Percentiles rank a stretch among this genome's conserved stretches.
These are phyloP conservation scores for Brachypalpus laphriformis DNA, from an alignment of 2,888 invertebrate genomes.

Conservation along the genomic window DNA sequence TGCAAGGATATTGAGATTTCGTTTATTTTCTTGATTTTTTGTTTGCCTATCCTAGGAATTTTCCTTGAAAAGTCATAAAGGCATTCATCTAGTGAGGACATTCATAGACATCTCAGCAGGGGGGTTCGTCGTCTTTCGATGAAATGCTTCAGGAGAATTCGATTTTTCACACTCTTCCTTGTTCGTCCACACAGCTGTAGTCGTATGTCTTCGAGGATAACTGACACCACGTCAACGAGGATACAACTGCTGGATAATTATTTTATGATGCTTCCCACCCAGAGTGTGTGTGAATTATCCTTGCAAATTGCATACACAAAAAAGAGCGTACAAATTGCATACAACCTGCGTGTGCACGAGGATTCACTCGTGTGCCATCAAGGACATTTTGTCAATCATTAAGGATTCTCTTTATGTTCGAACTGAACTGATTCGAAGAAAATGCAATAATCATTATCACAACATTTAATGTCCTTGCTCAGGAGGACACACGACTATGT, in stretches of 20 bases:
- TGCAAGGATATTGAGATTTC: slow-evolving; percentile 10
- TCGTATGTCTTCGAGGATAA: not conserved
- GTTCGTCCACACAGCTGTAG: not conserved
- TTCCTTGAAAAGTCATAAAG: slow-evolving; percentile 45
- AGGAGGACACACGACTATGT: slow-evolving; percentile 34
- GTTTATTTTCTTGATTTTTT: slow-evolving; percentile 8
- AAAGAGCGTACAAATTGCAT: slow-evolving; percentile 34
- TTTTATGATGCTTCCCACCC: slow-evolving; percentile 39
- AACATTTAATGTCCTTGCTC: slow-evolving; percentile 42
- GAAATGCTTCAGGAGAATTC: not conserved
- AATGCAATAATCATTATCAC: slow-evolving; percentile 56
- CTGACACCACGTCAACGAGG: no score
- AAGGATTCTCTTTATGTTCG: slow-evolving; percentile 13
- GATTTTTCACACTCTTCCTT: slow-evolving; percentile 48
- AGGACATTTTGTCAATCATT: slow-evolving; percentile 40
- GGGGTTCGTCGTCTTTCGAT: no score
- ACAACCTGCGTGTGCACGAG: slow-evolving; percentile 40
- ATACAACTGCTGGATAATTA: slow-evolving; percentile 69
- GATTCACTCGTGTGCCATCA: slow-evolving; percentile 31
- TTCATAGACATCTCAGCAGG: slow-evolving; percentile 33
- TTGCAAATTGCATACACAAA: slow-evolving; percentile 34
- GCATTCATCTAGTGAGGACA: slow-evolving; percentile 11
- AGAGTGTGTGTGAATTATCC: slow-evolving; percentile 40
- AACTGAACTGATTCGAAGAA: slow-evolving; percentile 54
- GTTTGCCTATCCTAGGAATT: slow-evolving; percentile 9